Conservation (phyloP, 2,888 invertebrate species). For the Tetanocera ferruginea region DNA sequence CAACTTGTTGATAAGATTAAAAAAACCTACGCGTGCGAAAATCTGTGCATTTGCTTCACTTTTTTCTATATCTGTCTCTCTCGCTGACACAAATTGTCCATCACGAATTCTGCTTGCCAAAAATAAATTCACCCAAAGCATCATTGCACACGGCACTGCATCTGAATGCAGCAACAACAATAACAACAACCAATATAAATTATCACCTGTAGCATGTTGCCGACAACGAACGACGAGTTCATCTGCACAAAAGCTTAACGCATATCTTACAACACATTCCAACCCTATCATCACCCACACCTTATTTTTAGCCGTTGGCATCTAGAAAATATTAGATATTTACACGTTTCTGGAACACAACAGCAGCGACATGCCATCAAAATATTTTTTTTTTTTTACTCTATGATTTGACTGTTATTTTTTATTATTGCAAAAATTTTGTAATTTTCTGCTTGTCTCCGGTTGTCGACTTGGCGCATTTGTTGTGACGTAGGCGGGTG, state of each 20-base stretch:
- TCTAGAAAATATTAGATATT: too few relatives aligned
- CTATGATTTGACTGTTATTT: not conserved
- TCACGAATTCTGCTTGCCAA: too few relatives aligned
- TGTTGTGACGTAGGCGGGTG: too few relatives aligned
- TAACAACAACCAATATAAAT: not conserved
- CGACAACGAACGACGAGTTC: not conserved
- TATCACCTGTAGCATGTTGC: conserved; percentile 9
- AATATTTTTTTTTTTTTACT: not conserved
- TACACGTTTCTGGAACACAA: not conserved
- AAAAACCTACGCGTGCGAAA: too few relatives aligned
- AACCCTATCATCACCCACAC: not conserved
- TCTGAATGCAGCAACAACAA: too few relatives aligned
- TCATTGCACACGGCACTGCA: not conserved
- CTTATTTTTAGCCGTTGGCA: not conserved
- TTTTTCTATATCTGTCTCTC: too few relatives aligned
- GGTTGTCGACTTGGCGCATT: too few relatives aligned
- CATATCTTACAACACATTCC: not conserved
- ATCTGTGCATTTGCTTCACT: too few relatives aligned
- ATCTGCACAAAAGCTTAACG: not conserved
- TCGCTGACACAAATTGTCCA: too few relatives aligned
- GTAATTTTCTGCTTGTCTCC: not conserved
- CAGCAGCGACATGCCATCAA: conserved; percentile 13
- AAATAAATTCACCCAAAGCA: too few relatives aligned
- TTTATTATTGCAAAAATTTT: not conserved
- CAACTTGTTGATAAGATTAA: too few relatives aligned